phyloP scores from a whole-genome alignment of 2,113 vertebrate genomes.

The Tichodroma muraria region DNA sequence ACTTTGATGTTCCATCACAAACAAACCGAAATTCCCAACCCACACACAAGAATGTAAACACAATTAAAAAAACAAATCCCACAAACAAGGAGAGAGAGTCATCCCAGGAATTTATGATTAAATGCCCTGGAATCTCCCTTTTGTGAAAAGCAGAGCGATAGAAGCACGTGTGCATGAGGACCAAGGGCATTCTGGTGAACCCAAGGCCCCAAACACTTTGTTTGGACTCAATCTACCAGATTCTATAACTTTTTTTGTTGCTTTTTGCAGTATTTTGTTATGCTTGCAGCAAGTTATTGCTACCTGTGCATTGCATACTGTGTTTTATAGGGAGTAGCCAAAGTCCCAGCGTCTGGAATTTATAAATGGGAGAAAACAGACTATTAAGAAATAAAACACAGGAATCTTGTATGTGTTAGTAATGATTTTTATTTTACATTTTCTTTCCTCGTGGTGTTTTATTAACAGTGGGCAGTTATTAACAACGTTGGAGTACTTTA shows the following conservation, averaged over 20 bases:
- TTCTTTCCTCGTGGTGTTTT: background rate
- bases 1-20: constrained; percentile 57
- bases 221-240: background rate
- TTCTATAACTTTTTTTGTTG: background rate
- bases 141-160: background rate
- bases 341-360: background rate
- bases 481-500: background rate
- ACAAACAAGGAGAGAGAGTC: constrained; percentile 39
- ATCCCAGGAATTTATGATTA: constrained; percentile 57
- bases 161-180: background rate
- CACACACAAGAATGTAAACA: constrained; percentile 59
- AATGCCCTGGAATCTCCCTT: constrained; percentile 56
- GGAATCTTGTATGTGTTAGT: background rate
- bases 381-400: background rate
- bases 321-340: background rate
- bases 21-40: constrained; percentile 55
- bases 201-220: background rate
- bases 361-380: background rate
- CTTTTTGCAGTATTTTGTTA: background rate
- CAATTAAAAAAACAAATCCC: constrained; percentile 21
- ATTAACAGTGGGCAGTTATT: background rate
- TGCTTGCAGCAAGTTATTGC: background rate
- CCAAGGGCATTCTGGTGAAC: background rate
- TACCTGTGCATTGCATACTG: background rate
- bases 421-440: background rate